These are phyloP conservation scores for Brachionichthys hirsutus DNA, from an alignment of 2,113 vertebrate genomes.

Conservation along the genomic window DNA sequence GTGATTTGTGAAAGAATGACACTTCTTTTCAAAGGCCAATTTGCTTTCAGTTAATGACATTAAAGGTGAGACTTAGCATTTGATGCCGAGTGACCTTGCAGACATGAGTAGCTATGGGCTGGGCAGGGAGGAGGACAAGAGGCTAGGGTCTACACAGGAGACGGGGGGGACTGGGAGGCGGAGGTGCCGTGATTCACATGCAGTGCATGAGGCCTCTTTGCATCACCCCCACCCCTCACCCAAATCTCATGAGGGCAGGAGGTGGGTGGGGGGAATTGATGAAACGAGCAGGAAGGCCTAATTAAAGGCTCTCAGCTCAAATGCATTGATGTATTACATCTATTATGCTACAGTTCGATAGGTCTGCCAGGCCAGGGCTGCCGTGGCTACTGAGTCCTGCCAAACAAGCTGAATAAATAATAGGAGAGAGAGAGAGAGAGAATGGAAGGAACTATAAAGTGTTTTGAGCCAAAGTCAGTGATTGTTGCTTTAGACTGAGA, in stretches of 20 bases:
- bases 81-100: slow-evolving; percentile 78
- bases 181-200: slow-evolving; percentile 83
- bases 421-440: slow-evolving; percentile 50
- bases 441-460: slow-evolving; percentile 19
- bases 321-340: slow-evolving; percentile 99
- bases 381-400: slow-evolving; percentile 86
- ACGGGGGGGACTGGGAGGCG: slow-evolving; percentile 45
- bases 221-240: slow-evolving; percentile 72
- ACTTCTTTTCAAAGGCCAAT: slow-evolving; percentile 51
- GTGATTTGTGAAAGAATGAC: slow-evolving; percentile 31
- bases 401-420: slow-evolving; percentile 96
- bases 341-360: slow-evolving; percentile 95
- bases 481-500: slow-evolving; percentile 12
- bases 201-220: slow-evolving; percentile 79
- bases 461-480: slow-evolving; percentile 2
- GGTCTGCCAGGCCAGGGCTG: slow-evolving; percentile 85
- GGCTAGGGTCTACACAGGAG: slow-evolving; percentile 39
- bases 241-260: slow-evolving; percentile 82
- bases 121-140: slow-evolving; percentile 19
- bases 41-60: slow-evolving; percentile 70
- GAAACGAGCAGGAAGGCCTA: slow-evolving; percentile 97
- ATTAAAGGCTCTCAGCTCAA: slow-evolving; percentile 99
- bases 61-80: slow-evolving; percentile 76
- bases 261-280: slow-evolving; percentile 90
- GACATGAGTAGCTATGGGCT: slow-evolving; percentile 71